These are phyloP conservation scores for Pristionchus exspectatus DNA, from an alignment of 2,888 invertebrate species.

Conservation along the genomic window DNA sequence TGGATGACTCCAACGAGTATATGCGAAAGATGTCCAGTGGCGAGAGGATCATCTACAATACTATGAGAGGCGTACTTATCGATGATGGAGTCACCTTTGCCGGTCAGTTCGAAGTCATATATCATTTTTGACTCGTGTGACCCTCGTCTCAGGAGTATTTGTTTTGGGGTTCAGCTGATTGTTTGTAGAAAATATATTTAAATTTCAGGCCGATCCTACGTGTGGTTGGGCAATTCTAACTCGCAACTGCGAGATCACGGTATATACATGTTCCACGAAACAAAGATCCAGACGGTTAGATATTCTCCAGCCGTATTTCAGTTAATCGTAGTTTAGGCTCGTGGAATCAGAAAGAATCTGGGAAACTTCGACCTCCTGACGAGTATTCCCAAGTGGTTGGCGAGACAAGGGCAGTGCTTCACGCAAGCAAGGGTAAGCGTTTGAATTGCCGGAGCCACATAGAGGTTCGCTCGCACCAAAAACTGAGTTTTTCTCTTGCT, in stretches of 20 bases:
- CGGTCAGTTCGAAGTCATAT: slow-evolving; percentile 49
- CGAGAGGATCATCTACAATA: slow-evolving; percentile 56
- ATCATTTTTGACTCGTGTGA: not conserved
- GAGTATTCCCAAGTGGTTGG: slow-evolving; percentile 79
- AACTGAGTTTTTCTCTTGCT: no score
- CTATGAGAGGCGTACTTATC: slow-evolving; percentile 57
- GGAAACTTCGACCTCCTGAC: slow-evolving; percentile 71
- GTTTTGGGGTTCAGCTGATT: not conserved
- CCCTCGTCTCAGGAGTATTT: not conserved
- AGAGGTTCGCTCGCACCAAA: no score
- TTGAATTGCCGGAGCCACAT: no score
- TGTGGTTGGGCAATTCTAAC: slow-evolving; percentile 77
- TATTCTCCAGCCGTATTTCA: not conserved
- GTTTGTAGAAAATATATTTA: not conserved
- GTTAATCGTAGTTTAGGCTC: slow-evolving; percentile 56
- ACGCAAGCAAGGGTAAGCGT: slow-evolving; percentile 71
- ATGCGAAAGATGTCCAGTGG: slow-evolving; percentile 60
- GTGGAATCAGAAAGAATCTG: not conserved
- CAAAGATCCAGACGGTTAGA: not conserved
- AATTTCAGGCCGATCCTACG: slow-evolving; percentile 64
- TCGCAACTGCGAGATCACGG: slow-evolving; percentile 78
- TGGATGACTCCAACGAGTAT: not conserved
- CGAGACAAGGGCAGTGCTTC: slow-evolving; percentile 79
- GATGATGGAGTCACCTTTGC: slow-evolving; percentile 61
- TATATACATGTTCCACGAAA: slow-evolving; percentile 67